phyloP scores from a whole-genome alignment of 2,888 invertebrate species.

The Sphinx pinastri region DNA sequence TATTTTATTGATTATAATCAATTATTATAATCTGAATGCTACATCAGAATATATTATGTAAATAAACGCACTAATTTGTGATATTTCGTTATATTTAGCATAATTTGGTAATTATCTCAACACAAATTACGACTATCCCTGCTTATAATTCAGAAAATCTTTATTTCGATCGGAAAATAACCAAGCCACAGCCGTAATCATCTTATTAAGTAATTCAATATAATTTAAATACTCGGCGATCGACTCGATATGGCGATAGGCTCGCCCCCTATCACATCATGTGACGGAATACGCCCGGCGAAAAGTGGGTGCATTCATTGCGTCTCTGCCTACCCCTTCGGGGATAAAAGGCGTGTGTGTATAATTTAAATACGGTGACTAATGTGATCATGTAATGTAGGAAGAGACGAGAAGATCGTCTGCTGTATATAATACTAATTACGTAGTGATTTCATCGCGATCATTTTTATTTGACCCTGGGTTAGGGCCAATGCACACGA shows the following conservation, averaged over 20 bases:
- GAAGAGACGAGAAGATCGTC: background rate
- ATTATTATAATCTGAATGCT: too few species aligned
- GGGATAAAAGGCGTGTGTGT: too few species aligned
- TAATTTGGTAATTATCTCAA: background rate
- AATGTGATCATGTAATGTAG: slow-evolving; percentile 7
- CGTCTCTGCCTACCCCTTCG: too few species aligned
- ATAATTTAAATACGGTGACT: slow-evolving; percentile 9
- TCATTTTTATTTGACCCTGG: background rate
- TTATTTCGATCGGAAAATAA: slow-evolving; percentile 15
- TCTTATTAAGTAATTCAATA: slow-evolving; percentile 5
- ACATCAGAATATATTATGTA: too few species aligned
- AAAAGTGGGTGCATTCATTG: too few species aligned
- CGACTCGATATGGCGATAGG: too few species aligned
- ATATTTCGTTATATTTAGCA: background rate
- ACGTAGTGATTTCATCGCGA: background rate
- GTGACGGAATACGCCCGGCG: too few species aligned
- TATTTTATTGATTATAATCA: too few species aligned
- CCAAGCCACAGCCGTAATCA: background rate
- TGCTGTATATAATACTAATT: slow-evolving; percentile 8
- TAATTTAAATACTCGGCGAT: too few species aligned
- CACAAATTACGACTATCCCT: background rate
- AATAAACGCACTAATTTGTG: background rate
- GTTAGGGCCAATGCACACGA: too few species aligned
- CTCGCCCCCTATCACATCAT: too few species aligned
- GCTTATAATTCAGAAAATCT: background rate